Evolutionary conservation across 2,113 vertebrate species (phyloP).

Genomic region (Solenodon paradoxus): DNA sequence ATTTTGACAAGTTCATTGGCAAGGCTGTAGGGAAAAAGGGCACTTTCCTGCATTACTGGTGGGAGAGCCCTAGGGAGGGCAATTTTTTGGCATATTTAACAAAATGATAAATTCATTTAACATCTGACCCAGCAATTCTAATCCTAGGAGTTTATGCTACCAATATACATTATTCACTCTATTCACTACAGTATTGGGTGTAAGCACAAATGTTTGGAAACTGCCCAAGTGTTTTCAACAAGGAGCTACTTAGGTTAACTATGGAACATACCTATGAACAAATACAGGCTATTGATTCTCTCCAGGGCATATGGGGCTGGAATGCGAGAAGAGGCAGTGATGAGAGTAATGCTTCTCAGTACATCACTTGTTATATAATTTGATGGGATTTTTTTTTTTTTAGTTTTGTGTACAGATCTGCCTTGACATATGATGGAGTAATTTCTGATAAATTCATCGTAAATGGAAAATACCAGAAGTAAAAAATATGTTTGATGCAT

Average conservation of each 20-base stretch:
- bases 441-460: too few relatives aligned
- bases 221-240: not conserved
- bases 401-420: too few relatives aligned
- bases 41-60: not conserved
- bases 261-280: not conserved
- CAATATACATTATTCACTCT: too few relatives aligned
- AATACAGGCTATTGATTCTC: not conserved
- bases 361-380: not conserved
- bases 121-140: not conserved
- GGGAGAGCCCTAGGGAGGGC: not conserved
- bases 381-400: not conserved
- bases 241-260: not conserved
- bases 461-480: too few relatives aligned
- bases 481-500: too few relatives aligned
- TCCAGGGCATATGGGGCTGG: not conserved
- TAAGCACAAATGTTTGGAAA: not conserved
- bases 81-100: constrained; percentile 24
- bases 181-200: not conserved
- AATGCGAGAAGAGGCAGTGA: not conserved
- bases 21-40: not conserved
- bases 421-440: too few relatives aligned
- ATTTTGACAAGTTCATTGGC: not conserved
- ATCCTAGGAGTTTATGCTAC: not conserved
- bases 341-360: not conserved
- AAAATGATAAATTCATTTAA: not conserved